These are phyloP conservation scores for Naja naja DNA, from an alignment of 2,113 vertebrate genomes.

Conservation along the genomic window DNA sequence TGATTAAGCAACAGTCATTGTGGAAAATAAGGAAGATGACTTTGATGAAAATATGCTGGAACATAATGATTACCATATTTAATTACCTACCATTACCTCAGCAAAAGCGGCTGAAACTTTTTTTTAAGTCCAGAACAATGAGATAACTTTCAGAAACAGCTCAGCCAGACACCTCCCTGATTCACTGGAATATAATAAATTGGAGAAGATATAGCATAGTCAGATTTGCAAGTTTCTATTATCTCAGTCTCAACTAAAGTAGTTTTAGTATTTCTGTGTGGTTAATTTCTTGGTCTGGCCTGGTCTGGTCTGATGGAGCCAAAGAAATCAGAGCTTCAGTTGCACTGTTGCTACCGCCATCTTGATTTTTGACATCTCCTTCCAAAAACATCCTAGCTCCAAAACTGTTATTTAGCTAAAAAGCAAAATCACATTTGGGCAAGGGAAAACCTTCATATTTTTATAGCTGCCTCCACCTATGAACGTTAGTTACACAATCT, in stretches of 20 bases:
- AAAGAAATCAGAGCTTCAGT: not conserved
- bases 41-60: not conserved
- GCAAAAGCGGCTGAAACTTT: not conserved
- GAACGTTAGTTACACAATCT: not conserved
- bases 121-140: not conserved
- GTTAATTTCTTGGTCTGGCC: not conserved
- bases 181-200: not conserved
- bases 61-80: not conserved
- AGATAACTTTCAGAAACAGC: not conserved
- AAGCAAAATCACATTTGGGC: not conserved
- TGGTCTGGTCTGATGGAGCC: no score
- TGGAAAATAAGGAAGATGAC: not conserved
- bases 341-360: not conserved
- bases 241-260: no score
- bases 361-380: not conserved
- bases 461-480: not conserved
- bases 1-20: not conserved
- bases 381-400: not conserved
- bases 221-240: not conserved
- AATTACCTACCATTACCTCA: not conserved
- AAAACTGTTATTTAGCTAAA: not conserved
- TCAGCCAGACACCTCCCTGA: not conserved
- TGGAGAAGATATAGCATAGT: not conserved
- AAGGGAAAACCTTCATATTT: not conserved
- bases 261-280: not conserved